phyloP scores from a whole-genome alignment of 2,888 invertebrate genomes.

The Andrena camellia region DNA sequence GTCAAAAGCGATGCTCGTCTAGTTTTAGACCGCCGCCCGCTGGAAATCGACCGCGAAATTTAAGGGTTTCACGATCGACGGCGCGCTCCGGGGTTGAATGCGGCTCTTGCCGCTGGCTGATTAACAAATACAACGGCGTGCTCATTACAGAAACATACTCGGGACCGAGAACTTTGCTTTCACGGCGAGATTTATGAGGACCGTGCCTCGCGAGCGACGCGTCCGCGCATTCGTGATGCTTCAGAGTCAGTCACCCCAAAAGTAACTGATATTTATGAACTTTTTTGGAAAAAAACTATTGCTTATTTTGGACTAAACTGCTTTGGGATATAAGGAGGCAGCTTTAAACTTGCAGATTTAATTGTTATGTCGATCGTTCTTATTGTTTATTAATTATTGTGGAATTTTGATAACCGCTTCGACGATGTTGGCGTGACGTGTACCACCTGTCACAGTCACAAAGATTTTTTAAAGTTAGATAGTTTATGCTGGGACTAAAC shows the following conservation, averaged over 20 bases:
- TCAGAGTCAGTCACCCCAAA: not conserved
- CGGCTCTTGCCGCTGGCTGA: conserved; percentile 10
- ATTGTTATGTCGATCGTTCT: too few relatives aligned
- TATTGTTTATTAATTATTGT: too few relatives aligned
- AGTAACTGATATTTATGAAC: too few relatives aligned
- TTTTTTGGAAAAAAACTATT: too few relatives aligned
- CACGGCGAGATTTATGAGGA: not conserved
- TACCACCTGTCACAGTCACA: too few relatives aligned
- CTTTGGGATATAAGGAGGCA: too few relatives aligned
- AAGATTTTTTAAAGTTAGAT: too few relatives aligned
- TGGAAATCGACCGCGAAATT: conserved; percentile 56
- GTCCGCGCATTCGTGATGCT: not conserved
- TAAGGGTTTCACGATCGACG: conserved; percentile 32
- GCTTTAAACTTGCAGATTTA: too few relatives aligned
- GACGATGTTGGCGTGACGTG: too few relatives aligned
- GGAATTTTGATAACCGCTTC: too few relatives aligned
- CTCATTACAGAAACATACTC: conserved; percentile 21
- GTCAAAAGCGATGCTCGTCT: conserved; percentile 28
- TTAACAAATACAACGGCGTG: conserved; percentile 37
- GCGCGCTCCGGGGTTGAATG: not conserved
- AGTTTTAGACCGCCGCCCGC: conserved; percentile 46
- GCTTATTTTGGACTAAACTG: too few relatives aligned
- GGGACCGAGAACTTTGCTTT: conserved; percentile 12
- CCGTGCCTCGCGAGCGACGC: not conserved
- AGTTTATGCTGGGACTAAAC: too few relatives aligned